A percentile compares a stretch with the other conserved stretches of the same genome.
These are phyloP conservation scores for Nannospalax galili DNA, from an alignment of 2,113 vertebrate species.

Conservation along the genomic window DNA sequence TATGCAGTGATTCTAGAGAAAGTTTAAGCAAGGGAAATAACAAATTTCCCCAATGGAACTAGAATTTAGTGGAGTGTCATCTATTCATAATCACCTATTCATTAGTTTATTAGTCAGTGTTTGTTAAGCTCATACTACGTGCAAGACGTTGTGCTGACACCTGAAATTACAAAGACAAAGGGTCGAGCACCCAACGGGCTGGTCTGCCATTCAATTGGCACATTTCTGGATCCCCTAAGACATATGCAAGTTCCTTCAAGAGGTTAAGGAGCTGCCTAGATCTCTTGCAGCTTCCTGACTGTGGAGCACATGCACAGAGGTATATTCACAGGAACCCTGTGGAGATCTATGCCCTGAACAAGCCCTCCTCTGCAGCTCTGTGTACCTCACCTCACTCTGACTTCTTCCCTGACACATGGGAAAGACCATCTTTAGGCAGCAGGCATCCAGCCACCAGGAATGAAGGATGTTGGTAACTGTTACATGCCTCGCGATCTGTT, in stretches of 20 bases:
- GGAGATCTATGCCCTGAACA: neutral
- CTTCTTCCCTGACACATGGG: neutral
- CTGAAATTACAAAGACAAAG: neutral
- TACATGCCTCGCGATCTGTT: neutral
- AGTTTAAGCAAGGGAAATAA: neutral
- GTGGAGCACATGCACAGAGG: neutral
- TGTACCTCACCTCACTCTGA: neutral
- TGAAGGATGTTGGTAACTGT: constrained; percentile 15
- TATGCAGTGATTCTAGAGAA: neutral
- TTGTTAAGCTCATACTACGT: neutral
- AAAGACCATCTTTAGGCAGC: neutral
- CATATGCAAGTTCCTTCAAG: neutral
- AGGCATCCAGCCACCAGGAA: neutral
- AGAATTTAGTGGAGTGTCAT: neutral
- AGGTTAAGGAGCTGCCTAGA: neutral
- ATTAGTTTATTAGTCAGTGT: neutral
- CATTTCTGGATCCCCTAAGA: neutral
- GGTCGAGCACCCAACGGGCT: neutral
- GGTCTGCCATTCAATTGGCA: neutral
- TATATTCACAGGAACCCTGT: neutral
- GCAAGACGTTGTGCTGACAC: neutral
- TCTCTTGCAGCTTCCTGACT: neutral
- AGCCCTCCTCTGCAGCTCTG: neutral
- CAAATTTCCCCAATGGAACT: neutral
- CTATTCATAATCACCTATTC: neutral